Conservation (phyloP, 1,140 invertebrate genomes). For the Metopolophium dirhodum region DNA sequence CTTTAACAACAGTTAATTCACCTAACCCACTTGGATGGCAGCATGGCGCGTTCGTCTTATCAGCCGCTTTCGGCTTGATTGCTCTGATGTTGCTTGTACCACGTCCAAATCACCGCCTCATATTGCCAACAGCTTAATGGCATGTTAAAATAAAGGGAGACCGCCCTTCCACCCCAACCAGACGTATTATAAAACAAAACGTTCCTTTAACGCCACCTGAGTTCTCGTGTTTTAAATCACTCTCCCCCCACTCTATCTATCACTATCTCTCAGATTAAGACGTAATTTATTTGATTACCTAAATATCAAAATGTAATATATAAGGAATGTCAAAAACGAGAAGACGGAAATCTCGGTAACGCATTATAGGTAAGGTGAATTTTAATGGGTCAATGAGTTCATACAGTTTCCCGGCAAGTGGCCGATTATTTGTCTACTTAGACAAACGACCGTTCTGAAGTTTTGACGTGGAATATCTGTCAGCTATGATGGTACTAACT, state of each 20-base stretch:
- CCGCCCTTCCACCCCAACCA: neutral
- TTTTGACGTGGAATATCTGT: neutral
- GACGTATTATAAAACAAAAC: neutral
- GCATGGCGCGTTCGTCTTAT: neutral
- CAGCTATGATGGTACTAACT: neutral
- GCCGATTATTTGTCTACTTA: neutral
- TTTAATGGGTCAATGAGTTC: neutral
- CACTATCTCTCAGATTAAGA: neutral
- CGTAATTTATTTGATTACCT: neutral
- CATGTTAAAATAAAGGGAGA: neutral
- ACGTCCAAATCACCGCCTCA: neutral
- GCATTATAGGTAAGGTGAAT: neutral
- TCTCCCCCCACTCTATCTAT: too few relatives aligned
- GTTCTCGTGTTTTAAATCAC: neutral
- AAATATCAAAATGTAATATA: neutral
- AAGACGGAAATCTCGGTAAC: neutral
- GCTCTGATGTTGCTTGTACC: neutral
- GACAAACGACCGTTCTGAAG: neutral
- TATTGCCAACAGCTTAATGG: constrained; percentile 27
- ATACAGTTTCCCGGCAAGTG: too few relatives aligned
- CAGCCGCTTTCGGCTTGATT: constrained; percentile 26
- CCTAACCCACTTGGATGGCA: neutral
- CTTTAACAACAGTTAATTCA: neutral
- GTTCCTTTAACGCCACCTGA: neutral
- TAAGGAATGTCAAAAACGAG: neutral